Base-by-base conservation (phyloP, 2,113 vertebrate genomes). In the Parotia lawesii region DNA sequence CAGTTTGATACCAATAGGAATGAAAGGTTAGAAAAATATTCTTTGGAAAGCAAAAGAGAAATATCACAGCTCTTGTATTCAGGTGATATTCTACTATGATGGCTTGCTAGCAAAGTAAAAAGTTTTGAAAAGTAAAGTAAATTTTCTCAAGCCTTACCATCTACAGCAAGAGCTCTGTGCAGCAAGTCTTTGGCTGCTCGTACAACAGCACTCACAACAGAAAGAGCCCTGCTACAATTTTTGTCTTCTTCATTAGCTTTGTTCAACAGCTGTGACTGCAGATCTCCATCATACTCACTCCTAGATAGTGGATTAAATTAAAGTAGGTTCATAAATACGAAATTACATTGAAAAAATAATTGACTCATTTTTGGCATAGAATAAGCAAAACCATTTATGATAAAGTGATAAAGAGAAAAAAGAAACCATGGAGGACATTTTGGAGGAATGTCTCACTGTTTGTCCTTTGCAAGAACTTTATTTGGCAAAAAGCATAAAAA, bases 211-310 rank as follows among this genome's bases (percentile, higher is more conserved):
- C 98, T 99, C 78, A 99, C 99, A 6, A 99, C 99, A 92, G 99
- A 99, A 45, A 99, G 98, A 45, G 99, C 98, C 83, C 99, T 97
- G 97, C 98, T 99, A 92, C 99, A 99, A 88, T 99, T 99, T 97
- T 99, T 99, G 94, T 99, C 99, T 95, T 99, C 99, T 96, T 99
- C 99, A 37, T 99, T 99, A 90, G 99, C 99, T 98, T 99, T 99
- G 96, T 98, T 99, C 69, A 99, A 97, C 84, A 99, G 98, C 81
- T 99, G 99, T n/a, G 99, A 99, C 93, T 99, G 99, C 69, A 99
- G 98, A 94, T 99, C 99, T 65, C 99, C 99, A 86, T 99, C 99
- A 75, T 99, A 99, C 92, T 99, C 99, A 93, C 99, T 99, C 98
- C 99, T 99, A 58, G 7, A 93, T 29, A 53, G 62, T 37, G 24